A percentile compares a stretch with the other conserved stretches of the same genome.
Evolutionary conservation across 1,140 invertebrate genomes (phyloP).

Genomic region (Dendroctonus valens): DNA sequence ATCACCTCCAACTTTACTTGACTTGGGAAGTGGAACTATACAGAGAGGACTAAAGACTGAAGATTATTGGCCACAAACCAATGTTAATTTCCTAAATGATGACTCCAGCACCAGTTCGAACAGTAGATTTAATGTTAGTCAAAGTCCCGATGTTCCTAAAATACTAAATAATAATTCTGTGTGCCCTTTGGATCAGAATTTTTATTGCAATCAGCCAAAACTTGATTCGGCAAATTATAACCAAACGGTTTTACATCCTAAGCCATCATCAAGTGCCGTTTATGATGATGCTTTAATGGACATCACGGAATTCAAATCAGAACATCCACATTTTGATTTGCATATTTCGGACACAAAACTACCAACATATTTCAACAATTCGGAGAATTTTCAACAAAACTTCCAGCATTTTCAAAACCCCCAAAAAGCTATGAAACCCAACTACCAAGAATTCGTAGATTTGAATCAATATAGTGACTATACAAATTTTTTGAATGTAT

Average conservation of each 20-base stretch:
- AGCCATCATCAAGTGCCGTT: slow-evolving; percentile 25
- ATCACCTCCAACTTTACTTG: slow-evolving; percentile 68
- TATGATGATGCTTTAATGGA: slow-evolving; percentile 25
- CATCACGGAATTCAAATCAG: slow-evolving; percentile 32
- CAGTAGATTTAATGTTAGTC: slow-evolving; percentile 47
- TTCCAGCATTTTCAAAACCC: slow-evolving; percentile 36
- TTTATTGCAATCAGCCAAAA: slow-evolving; percentile 31
- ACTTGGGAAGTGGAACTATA: slow-evolving; percentile 67
- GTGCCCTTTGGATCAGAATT: slow-evolving; percentile 31
- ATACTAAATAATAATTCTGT: slow-evolving; percentile 39
- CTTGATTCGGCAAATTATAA: slow-evolving; percentile 28
- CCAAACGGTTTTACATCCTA: neutral
- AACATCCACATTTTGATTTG: slow-evolving; percentile 27
- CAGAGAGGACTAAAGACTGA: slow-evolving; percentile 57
- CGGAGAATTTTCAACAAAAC: slow-evolving; percentile 35
- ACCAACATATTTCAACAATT: slow-evolving; percentile 11
- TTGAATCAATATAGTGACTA: slow-evolving; percentile 42
- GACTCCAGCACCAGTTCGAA: slow-evolving; percentile 47
- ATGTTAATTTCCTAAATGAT: slow-evolving; percentile 42
- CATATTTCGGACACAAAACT: slow-evolving; percentile 1
- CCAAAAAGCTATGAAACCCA: slow-evolving; percentile 30
- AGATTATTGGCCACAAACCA: slow-evolving; percentile 48
- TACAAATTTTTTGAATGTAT: slow-evolving; percentile 40
- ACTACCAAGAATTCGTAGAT: slow-evolving; percentile 41
- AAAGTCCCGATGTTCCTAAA: slow-evolving; percentile 43